Evolutionary conservation across 2,797 vertebrate genomes (phyloP).

Genomic region (Aphelocoma californica): DNA sequence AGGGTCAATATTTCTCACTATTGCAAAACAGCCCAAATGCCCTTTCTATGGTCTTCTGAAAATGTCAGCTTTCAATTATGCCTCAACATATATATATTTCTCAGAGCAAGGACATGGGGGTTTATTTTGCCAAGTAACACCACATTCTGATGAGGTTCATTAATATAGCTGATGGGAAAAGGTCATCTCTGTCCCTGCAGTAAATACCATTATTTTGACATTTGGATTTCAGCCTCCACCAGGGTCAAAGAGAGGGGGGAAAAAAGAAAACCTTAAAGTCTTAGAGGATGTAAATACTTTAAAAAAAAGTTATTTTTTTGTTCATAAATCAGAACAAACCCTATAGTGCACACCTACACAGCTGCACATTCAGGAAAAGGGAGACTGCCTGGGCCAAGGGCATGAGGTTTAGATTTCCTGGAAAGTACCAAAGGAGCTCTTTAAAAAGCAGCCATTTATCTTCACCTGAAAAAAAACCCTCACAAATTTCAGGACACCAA

Average conservation of each 20-base stretch:
- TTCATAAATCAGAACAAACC: not conserved
- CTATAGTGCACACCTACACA: not conserved
- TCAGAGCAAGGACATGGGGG: not conserved
- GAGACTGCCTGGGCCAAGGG: not conserved
- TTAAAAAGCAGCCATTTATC: not conserved
- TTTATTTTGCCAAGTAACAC: not conserved
- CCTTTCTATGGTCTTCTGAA: not conserved
- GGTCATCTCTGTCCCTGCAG: not conserved
- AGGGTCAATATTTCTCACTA: not conserved
- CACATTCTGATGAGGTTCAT: not conserved
- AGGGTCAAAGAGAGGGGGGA: not conserved
- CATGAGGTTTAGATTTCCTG: constrained; percentile 3
- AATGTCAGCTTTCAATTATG: not conserved
- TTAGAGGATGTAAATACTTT: not conserved
- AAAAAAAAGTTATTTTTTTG: not conserved
- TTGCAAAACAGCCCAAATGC: not conserved
- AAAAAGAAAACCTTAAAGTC: not conserved
- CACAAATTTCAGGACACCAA: not conserved
- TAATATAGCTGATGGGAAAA: constrained; percentile 6
- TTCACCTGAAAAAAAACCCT: not conserved
- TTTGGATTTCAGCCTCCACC: not conserved
- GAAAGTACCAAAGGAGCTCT: not conserved
- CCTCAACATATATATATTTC: not conserved
- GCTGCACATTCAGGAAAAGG: not conserved
- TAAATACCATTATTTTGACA: not conserved